These are phyloP conservation scores for Balaeniceps rex DNA, from an alignment of 2,113 vertebrate genomes.

Conservation along the genomic window DNA sequence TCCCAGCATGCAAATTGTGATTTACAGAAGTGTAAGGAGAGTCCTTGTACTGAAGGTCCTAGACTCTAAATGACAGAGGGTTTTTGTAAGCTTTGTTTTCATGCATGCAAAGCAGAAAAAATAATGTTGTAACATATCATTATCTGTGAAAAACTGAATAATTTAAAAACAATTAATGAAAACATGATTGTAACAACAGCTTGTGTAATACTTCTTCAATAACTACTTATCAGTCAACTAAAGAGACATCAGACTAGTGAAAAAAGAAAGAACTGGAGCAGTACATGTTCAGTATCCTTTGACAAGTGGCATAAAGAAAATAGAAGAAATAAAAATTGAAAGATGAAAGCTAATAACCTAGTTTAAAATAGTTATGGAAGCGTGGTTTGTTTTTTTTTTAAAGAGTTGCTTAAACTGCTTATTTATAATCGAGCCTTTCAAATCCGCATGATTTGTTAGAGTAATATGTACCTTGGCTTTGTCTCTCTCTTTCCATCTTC, in stretches of 20 bases:
- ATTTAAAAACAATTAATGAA: not conserved
- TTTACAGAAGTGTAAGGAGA: not conserved
- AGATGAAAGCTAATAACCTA: slow-evolving; percentile 20
- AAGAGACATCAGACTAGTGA: not conserved
- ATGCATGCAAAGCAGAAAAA: not conserved
- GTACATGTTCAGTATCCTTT: not conserved
- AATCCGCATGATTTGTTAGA: slow-evolving; percentile 24
- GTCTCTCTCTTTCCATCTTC: not conserved
- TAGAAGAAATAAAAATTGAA: slow-evolving; percentile 4
- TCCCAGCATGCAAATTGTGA: not conserved
- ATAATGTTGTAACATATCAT: not conserved
- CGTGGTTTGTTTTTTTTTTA: not conserved
- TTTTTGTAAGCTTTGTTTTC: not conserved
- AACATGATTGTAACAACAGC: not conserved
- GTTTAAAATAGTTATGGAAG: slow-evolving; percentile 16
- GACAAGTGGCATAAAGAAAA: not conserved
- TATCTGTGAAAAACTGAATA: not conserved
- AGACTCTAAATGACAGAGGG: not conserved
- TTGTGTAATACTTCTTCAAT: not conserved
- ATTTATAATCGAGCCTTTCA: slow-evolving; percentile 16
- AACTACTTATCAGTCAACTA: not conserved
- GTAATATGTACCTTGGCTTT: not conserved
- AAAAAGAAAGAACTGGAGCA: not conserved
- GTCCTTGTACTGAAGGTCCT: not conserved
- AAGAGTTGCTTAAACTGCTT: not conserved